phyloP scores from a whole-genome alignment of 2,797 vertebrate species.

The Crenichthys baileyi region DNA sequence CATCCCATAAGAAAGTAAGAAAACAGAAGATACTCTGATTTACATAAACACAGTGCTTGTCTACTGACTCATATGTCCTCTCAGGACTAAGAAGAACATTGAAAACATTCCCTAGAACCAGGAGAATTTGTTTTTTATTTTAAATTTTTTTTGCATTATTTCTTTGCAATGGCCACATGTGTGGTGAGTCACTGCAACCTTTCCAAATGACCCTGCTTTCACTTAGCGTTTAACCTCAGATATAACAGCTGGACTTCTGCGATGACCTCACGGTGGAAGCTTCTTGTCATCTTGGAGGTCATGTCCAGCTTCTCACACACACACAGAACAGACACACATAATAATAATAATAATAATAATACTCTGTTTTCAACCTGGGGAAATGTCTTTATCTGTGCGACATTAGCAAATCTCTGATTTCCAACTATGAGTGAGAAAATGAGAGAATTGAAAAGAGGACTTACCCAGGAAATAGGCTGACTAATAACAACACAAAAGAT shows the following conservation, averaged over 20 bases:
- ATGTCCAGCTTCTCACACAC: conserved; percentile 1
- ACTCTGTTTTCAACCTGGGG: background rate
- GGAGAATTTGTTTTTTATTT: background rate
- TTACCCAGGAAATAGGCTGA: background rate
- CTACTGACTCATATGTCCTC: background rate
- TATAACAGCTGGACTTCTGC: conserved; percentile 51
- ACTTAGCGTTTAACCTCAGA: conserved; percentile 64
- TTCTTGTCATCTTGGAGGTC: conserved; percentile 51
- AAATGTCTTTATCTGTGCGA: conserved; percentile 17
- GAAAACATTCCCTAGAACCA: conserved; percentile 9
- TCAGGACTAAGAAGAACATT: background rate
- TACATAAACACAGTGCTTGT: background rate
- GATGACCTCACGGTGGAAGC: conserved; percentile 49
- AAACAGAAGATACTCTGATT: background rate
- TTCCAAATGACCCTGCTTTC: conserved; percentile 51
- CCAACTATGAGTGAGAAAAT: conserved; percentile 16
- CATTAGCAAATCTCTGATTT: conserved; percentile 14
- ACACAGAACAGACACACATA: conserved; percentile 19
- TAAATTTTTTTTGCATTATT: conserved; percentile 2
- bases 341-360: background rate
- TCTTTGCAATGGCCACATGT: conserved; percentile 59
- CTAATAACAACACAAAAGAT: conserved; percentile 21
- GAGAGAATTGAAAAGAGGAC: background rate
- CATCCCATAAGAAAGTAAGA: background rate
- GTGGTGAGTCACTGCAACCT: conserved; percentile 59